Conservation (phyloP, 2,888 invertebrate species). For the Drosophila lutescens region DNA sequence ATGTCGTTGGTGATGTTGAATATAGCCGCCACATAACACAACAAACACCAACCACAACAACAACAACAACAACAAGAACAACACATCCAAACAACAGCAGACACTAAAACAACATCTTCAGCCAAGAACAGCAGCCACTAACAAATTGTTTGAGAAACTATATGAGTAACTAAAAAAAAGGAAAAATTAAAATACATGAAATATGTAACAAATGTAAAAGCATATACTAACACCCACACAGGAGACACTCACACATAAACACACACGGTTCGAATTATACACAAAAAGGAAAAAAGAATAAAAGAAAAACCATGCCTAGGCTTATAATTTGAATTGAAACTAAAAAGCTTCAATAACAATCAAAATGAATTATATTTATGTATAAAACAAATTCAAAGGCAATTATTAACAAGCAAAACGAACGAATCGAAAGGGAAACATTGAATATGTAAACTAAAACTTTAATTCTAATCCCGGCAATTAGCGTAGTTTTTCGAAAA, state of each 20-base stretch:
- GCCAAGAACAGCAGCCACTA: conserved; percentile 53
- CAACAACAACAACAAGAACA: conserved; percentile 30
- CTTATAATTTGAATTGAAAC: conserved; percentile 70
- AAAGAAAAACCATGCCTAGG: conserved; percentile 58
- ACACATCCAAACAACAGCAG: conserved; percentile 33
- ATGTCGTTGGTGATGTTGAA: conserved; percentile 56
- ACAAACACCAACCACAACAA: conserved; percentile 33
- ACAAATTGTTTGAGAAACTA: conserved; percentile 63
- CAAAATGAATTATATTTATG: conserved; percentile 67
- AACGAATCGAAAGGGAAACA: conserved; percentile 43
- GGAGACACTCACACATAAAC: conserved; percentile 33
- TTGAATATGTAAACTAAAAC: conserved; percentile 62
- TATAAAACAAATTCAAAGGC: conserved; percentile 53
- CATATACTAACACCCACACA: conserved; percentile 50
- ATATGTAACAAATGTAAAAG: conserved; percentile 68
- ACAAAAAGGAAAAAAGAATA: conserved; percentile 51
- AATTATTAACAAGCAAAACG: conserved; percentile 46
- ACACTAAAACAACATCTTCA: conserved; percentile 28
- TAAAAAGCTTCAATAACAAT: conserved; percentile 59
- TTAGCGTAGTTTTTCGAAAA: conserved; percentile 59
- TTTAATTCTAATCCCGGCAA: conserved; percentile 55
- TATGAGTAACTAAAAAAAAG: conserved; percentile 58
- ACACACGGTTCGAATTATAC: conserved; percentile 68
- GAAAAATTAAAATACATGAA: conserved; percentile 63
- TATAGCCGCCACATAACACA: conserved; percentile 53